Evolutionary conservation across 2,113 vertebrate species (phyloP).

Genomic region (Caloenas nicobarica): DNA sequence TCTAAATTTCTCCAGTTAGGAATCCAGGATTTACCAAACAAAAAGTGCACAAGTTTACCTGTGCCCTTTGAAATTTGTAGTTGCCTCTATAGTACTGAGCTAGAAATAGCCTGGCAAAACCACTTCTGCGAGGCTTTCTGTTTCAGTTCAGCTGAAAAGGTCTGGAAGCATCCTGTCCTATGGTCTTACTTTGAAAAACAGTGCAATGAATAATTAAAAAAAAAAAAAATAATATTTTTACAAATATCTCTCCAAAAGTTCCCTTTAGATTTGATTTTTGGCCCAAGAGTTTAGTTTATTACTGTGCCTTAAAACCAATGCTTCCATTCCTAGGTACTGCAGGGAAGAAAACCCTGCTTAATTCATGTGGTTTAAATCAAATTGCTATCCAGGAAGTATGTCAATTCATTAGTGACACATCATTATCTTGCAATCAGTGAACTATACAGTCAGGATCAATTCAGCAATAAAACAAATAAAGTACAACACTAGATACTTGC

Average conservation of each 20-base stretch:
- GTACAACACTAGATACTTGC: not conserved
- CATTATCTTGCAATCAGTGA: not conserved
- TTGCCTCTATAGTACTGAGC: not conserved
- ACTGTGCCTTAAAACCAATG: not conserved
- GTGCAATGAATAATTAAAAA: not conserved
- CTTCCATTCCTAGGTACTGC: not conserved
- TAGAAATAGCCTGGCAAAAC: not conserved
- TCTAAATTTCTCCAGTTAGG: not conserved
- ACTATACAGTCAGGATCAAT: conserved; percentile 7
- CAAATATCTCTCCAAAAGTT: rapidly evolving
- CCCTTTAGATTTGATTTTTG: not conserved
- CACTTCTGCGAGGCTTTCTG: not conserved
- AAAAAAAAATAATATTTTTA: not conserved
- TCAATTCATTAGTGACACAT: not conserved
- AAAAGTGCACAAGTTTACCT: not conserved
- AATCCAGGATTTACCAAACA: not conserved
- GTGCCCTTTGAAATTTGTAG: rapidly evolving
- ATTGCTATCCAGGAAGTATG: not conserved
- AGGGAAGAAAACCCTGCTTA: not conserved
- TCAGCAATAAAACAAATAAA: not conserved
- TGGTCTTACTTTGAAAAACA: not conserved
- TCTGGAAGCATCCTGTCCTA: not conserved
- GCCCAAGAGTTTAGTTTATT: not conserved
- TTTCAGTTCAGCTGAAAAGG: not conserved
- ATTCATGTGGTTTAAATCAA: not conserved